Percentiles rank a stretch among this genome's conserved stretches.
phyloP scores from a whole-genome alignment of 2,888 invertebrate species.

The Hetaerina titia region DNA sequence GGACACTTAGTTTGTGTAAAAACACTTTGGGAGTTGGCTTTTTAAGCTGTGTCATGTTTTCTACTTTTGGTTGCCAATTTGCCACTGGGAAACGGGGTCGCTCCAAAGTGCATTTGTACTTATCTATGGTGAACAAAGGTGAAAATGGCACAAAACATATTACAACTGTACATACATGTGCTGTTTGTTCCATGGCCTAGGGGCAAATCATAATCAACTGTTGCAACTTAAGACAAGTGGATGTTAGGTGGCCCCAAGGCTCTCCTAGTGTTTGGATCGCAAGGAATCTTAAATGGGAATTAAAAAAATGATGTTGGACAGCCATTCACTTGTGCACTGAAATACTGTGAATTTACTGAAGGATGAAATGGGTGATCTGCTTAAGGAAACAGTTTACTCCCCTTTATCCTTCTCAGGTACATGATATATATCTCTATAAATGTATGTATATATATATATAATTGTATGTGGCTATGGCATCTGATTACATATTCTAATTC shows the following conservation, averaged over 20 bases:
- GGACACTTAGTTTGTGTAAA: background rate
- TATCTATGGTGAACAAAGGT: background rate
- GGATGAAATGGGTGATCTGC: background rate
- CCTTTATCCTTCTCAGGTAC: constrained; percentile 47
- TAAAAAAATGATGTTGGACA: background rate
- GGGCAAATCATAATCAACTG: background rate
- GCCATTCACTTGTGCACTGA: background rate
- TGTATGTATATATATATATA: background rate
- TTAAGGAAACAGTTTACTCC: background rate
- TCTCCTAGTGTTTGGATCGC: background rate
- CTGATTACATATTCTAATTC: background rate
- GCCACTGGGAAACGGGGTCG: background rate
- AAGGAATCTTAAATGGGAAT: background rate
- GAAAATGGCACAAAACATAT: background rate
- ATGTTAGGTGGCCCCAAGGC: background rate
- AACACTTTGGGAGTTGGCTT: background rate
- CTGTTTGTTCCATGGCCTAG: background rate
- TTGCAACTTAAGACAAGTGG: background rate
- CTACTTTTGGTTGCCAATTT: background rate
- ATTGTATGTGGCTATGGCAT: background rate
- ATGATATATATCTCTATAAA: background rate
- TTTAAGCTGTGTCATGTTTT: background rate
- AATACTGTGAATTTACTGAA: constrained; percentile 54
- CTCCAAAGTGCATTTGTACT: background rate
- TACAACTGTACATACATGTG: background rate